Evolutionary conservation across 2,888 invertebrate genomes (phyloP), one percentile per base, ranked within the genome.

Genomic region (Eudasyphora cyanicolor): DNA sequence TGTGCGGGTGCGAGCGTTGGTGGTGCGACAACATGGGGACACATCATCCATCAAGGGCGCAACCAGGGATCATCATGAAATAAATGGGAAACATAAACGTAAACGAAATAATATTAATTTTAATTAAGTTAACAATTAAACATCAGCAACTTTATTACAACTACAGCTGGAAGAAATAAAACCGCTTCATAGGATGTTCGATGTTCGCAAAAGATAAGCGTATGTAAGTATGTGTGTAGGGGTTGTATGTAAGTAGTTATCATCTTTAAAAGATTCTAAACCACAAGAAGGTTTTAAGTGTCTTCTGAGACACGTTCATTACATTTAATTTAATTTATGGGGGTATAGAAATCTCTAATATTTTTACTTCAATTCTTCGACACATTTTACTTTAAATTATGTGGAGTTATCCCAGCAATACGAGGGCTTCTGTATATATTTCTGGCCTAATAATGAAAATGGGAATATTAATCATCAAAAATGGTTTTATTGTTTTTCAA

Each of bases 111-210:
- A 60, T 62, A 71, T 51, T 29, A 74, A 10, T 74, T 71, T 67
- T 75, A 80, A 73, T 81, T 76, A 57, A 78, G 57, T 75, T 71
- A 75, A 76, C 75, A 80, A 78, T 75, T 70, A 71, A 45, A 77
- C 14, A 14, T 24, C 57, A 57, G 8, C 8, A 57, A 57, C 57
- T 27, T 57, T 24, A 24, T 57, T 17, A 57, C 45, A 32, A 6
- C 32, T 4, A 12, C n/a, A 45, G 29, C n/a, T n/a, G 27, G 32
- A 57, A 57, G 7, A 57, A 24, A 10, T 12, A 2, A 3, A 27
- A 27, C 10, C 4, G 14, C 19, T 57, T 10, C 10, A 57, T 12
- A 24, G 27, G 27, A 21, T 7, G 8, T 21, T 7, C 10, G 19
- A 8, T 3, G 8, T 21, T 7, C 10, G 19, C 2, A 1, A 10